Evolutionary conservation across 2,113 vertebrate species (phyloP).

Genomic region (Bujurquina vittata): DNA sequence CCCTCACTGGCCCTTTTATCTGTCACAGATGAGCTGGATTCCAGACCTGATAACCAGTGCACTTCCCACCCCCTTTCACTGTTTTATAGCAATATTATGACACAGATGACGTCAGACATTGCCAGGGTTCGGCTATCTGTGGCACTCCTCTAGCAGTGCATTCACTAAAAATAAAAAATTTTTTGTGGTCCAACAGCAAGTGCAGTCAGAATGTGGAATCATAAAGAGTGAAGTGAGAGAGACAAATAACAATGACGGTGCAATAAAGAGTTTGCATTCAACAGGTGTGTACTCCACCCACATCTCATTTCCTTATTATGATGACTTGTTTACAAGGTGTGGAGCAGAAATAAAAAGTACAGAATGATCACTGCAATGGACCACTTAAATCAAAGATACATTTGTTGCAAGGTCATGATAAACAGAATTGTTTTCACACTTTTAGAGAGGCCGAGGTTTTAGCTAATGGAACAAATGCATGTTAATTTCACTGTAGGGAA

Average conservation of each 20-base stretch:
- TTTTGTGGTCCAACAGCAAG: neutral
- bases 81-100: slow-evolving; percentile 43
- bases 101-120: slow-evolving; percentile 10
- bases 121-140: neutral
- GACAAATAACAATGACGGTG: neutral
- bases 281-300: slow-evolving; percentile 40
- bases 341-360: neutral
- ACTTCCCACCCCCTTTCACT: slow-evolving; percentile 17
- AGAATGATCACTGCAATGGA: neutral
- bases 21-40: slow-evolving; percentile 65
- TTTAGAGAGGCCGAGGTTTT: neutral
- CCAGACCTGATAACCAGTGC: slow-evolving; percentile 37
- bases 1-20: slow-evolving; percentile 66
- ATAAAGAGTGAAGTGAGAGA: neutral
- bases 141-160: neutral
- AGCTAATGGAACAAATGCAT: neutral
- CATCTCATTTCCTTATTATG: slow-evolving; percentile 33
- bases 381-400: neutral
- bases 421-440: neutral
- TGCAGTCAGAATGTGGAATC: neutral
- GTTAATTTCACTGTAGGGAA: neutral
- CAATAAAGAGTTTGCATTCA: neutral
- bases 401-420: neutral
- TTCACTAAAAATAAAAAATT: neutral
- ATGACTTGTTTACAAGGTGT: slow-evolving; percentile 13